Evolutionary conservation across 2,888 invertebrate genomes (phyloP).

Genomic region (Scaptomyza tumidula): DNA sequence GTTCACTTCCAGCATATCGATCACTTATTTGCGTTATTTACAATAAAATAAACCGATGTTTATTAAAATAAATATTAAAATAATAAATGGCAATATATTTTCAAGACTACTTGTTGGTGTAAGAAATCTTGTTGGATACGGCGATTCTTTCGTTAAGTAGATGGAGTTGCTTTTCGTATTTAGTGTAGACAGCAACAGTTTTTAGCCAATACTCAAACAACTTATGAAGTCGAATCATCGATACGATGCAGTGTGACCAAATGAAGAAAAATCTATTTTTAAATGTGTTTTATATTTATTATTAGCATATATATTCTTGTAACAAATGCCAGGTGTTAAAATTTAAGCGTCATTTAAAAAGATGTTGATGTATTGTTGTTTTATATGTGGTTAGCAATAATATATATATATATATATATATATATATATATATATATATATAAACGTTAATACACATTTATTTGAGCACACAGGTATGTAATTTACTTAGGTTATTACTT

Average conservation of each 20-base stretch:
- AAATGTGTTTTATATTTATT: slow-evolving; percentile 17
- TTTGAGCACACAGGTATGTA: slow-evolving; percentile 65
- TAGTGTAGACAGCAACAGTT: slow-evolving; percentile 4
- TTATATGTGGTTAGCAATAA: slow-evolving; percentile 11
- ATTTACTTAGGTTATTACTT: slow-evolving; percentile 19
- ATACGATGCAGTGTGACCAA: slow-evolving; percentile 29
- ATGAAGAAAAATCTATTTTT: slow-evolving; percentile 5
- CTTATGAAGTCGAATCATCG: not conserved
- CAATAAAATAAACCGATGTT: not conserved
- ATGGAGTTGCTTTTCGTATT: not conserved
- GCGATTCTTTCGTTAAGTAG: slow-evolving; percentile 7
- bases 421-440: slow-evolving; percentile 7
- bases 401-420: slow-evolving; percentile 7
- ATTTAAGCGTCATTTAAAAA: slow-evolving; percentile 10
- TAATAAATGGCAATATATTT: not conserved
- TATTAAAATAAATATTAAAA: not conserved
- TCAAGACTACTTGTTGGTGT: slow-evolving; percentile 2
- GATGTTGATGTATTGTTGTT: not conserved
- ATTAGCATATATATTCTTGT: slow-evolving; percentile 16
- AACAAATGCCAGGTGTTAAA: slow-evolving; percentile 29
- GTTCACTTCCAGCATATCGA: not conserved
- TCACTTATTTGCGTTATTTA: not conserved
- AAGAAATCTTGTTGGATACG: not conserved
- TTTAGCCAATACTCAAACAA: slow-evolving; percentile 21
- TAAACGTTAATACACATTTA: slow-evolving; percentile 20